Evolutionary conservation across 2,797 vertebrate species (phyloP).

Genomic region (Mormyrus proboscirostris): DNA sequence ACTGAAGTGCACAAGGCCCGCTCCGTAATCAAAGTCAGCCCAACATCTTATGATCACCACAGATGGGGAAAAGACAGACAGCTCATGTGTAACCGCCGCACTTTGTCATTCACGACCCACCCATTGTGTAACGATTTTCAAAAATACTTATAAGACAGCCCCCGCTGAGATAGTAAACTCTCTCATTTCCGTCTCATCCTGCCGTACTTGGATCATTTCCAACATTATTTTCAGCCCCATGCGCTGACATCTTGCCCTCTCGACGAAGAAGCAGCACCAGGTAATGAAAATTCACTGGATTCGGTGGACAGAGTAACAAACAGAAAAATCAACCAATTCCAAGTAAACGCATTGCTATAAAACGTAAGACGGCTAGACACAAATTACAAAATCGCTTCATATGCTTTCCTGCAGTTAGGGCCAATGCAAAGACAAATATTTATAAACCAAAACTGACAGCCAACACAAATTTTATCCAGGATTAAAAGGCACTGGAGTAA

Average conservation of each 20-base stretch:
- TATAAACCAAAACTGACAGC: conserved; percentile 2
- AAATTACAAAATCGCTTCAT: neutral
- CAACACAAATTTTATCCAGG: neutral
- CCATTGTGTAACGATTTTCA: neutral
- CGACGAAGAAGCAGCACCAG: neutral
- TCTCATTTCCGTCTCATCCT: neutral
- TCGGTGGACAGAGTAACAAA: neutral
- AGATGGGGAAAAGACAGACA: neutral
- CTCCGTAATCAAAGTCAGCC: neutral
- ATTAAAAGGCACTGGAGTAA: neutral
- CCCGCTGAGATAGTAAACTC: neutral
- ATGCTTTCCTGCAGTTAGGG: neutral
- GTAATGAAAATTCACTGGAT: neutral
- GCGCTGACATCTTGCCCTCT: neutral
- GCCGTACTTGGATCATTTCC: neutral
- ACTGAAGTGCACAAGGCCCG: neutral
- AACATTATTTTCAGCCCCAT: neutral
- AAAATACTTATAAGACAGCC: neutral
- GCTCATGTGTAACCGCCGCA: neutral
- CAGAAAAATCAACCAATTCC: neutral
- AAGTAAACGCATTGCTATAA: neutral
- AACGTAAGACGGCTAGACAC: neutral
- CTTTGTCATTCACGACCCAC: neutral
- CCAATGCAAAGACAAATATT: neutral
- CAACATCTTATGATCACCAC: neutral